These are phyloP conservation scores for Cephalopholis sonnerati DNA, from an alignment of 2,113 vertebrate genomes.

Conservation along the genomic window DNA sequence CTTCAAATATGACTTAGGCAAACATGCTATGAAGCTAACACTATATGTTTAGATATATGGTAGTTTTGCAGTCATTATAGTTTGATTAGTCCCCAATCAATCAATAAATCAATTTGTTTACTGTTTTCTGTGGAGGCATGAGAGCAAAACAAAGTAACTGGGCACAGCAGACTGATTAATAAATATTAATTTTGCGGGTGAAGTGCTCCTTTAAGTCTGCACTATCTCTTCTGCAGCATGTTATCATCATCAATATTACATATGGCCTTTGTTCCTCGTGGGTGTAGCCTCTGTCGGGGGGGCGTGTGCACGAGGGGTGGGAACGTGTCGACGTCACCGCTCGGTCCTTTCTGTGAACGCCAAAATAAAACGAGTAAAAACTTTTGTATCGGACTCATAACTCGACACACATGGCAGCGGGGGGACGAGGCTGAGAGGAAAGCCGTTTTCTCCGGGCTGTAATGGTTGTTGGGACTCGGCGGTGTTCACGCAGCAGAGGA, in stretches of 20 bases:
- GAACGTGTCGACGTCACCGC: constrained; percentile 72
- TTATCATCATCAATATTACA: constrained; percentile 11
- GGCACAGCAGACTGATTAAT: no score
- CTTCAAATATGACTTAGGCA: no score
- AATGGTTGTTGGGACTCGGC: not conserved
- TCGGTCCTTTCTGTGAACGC: constrained; percentile 77
- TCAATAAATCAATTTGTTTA: no score
- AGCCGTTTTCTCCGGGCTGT: not conserved
- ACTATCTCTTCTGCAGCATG: no score
- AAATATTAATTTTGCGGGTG: no score
- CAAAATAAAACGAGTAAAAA: constrained; percentile 76
- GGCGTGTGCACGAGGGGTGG: constrained; percentile 65
- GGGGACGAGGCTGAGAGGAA: not conserved
- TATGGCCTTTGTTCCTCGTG: constrained; percentile 73
- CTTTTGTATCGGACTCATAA: constrained; percentile 23
- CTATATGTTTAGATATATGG: no score
- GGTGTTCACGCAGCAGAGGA: constrained; percentile 27
- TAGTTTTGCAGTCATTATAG: no score
- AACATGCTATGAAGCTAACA: no score
- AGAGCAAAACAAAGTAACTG: no score
- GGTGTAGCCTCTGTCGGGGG: constrained; percentile 67
- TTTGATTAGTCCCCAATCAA: no score
- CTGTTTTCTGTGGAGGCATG: no score
- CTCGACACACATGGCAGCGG: constrained; percentile 14
- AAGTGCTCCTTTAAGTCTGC: no score